phyloP scores from a whole-genome alignment of 2,888 invertebrate species.

The Agonopterix subpropinquella region DNA sequence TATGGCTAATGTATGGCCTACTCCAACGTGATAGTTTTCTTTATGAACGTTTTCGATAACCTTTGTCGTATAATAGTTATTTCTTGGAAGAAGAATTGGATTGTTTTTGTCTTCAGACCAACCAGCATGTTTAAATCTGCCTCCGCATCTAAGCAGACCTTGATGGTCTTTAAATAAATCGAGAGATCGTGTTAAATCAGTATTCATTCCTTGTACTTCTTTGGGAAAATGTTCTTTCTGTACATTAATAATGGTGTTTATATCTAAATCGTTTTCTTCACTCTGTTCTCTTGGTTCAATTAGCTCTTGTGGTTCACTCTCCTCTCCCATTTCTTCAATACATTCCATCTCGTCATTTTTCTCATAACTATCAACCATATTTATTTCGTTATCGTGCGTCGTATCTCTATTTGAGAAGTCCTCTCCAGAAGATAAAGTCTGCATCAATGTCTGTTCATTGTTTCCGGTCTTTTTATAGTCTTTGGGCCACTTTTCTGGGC shows the following conservation, averaged over 20 bases:
- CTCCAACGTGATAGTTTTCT: conserved; percentile 10
- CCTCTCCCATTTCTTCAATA: no score
- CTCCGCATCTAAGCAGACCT: not conserved
- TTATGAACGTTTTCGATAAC: conserved; percentile 5
- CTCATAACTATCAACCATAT: no score
- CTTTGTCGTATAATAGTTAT: conserved; percentile 1
- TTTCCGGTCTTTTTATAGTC: no score
- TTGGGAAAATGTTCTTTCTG: not conserved
- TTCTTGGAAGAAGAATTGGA: conserved; percentile 7
- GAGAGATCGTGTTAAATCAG: not conserved
- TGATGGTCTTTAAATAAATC: not conserved
- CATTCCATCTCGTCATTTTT: no score
- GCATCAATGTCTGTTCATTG: not conserved
- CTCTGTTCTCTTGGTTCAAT: not conserved
- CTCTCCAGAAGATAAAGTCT: not conserved
- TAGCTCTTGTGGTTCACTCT: not conserved
- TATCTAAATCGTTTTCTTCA: not conserved
- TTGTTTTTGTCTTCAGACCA: conserved; percentile 5
- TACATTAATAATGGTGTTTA: not conserved
- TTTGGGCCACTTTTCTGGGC: not conserved
- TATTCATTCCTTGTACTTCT: not conserved
- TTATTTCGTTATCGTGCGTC: not conserved
- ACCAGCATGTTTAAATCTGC: not conserved
- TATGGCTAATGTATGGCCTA: conserved; percentile 1
- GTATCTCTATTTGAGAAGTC: not conserved